Percentiles rank a stretch among this genome's conserved stretches.
Conservation (phyloP, 2,113 vertebrate species). For the Rhadina sibilatrix region DNA sequence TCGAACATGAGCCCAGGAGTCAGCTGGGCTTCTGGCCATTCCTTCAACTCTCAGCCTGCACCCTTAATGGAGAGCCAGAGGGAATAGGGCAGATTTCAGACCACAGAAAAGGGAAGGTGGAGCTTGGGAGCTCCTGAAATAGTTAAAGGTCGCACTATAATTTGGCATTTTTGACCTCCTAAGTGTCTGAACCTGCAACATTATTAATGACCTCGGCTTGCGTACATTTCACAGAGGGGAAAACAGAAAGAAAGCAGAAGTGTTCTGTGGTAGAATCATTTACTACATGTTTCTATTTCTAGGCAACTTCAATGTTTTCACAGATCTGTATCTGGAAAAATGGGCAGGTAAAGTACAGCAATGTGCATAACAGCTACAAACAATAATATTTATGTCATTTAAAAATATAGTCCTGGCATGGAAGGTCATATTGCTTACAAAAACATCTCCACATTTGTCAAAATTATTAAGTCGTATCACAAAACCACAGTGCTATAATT, state of each 20-base stretch:
- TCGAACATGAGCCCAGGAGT: not conserved
- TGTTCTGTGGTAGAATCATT: not conserved
- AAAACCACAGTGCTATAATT: not conserved
- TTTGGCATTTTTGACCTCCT: not conserved
- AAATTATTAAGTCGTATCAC: not conserved
- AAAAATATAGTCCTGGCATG: not conserved
- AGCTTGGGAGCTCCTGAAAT: not conserved
- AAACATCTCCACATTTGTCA: not conserved
- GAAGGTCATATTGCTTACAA: not conserved
- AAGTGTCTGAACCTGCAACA: not conserved
- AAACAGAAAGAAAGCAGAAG: not conserved
- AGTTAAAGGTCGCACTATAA: not conserved
- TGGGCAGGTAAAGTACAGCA: not conserved
- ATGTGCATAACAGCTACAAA: not conserved
- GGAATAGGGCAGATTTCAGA: not conserved
- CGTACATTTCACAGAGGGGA: not conserved
- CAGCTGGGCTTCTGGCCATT: not conserved
- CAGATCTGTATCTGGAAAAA: conserved; percentile 32
- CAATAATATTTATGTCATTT: not conserved
- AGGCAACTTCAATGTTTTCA: not conserved
- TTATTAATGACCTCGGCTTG: not conserved
- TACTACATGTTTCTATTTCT: conserved; percentile 3
- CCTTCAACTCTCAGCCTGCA: not conserved
- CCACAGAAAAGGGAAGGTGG: not conserved
- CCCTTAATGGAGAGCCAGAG: not conserved